These are phyloP conservation scores for Agonum fuliginosum DNA, from an alignment of 2,888 invertebrate genomes.

Conservation along the genomic window DNA sequence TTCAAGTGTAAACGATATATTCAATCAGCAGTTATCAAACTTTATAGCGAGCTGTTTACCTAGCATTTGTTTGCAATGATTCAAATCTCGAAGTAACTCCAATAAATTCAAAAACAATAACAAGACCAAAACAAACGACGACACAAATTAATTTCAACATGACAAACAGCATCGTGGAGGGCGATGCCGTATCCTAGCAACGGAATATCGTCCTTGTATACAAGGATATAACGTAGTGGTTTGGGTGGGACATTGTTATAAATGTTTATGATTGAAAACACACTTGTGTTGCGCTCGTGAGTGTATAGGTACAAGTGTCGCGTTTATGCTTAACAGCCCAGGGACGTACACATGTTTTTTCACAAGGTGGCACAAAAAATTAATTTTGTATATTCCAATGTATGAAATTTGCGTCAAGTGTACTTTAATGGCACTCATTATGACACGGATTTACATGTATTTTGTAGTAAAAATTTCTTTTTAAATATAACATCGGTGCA, in stretches of 20 bases:
- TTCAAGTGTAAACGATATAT: background rate
- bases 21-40: slow-evolving; percentile 17
- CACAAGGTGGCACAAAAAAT: background rate
- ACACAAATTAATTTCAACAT: slow-evolving; percentile 49
- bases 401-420: too few relatives aligned
- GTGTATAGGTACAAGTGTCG: slow-evolving; percentile 18
- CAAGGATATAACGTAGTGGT: background rate
- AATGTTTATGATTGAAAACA: slow-evolving; percentile 55
- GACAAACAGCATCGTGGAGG: slow-evolving; percentile 31
- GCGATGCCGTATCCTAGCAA: background rate
- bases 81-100: background rate
- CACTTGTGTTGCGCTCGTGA: background rate
- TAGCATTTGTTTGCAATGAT: too few relatives aligned
- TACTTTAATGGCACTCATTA: too few relatives aligned
- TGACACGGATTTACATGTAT: too few relatives aligned
- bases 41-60: too few relatives aligned
- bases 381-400: background rate
- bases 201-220: slow-evolving; percentile 6
- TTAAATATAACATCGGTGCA: too few relatives aligned
- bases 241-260: slow-evolving; percentile 46
- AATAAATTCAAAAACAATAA: slow-evolving; percentile 47
- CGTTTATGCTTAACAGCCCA: slow-evolving; percentile 11
- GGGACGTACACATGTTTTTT: slow-evolving; percentile 12
- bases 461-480: too few relatives aligned
- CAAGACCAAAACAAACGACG: slow-evolving; percentile 38